Conservation (phyloP, 2,113 vertebrate species). For the Bufo bufo region DNA sequence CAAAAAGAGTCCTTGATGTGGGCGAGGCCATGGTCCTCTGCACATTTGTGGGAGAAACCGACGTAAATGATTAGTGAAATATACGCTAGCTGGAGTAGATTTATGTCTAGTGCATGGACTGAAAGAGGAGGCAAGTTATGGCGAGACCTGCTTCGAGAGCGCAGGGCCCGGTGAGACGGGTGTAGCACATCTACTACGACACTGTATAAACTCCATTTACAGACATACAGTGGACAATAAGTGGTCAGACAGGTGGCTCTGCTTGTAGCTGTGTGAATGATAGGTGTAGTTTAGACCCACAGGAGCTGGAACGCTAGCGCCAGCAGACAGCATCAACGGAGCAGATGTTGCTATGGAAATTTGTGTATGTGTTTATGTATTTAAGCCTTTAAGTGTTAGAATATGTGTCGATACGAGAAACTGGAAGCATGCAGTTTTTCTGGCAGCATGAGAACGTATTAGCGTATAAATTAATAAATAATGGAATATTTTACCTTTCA, state of each 20-base stretch:
- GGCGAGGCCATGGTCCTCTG: no score
- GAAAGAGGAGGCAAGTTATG: no score
- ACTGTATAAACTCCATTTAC: background rate
- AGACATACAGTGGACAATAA: no score
- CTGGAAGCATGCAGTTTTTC: constrained; percentile 52
- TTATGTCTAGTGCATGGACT: no score
- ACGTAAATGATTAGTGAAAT: no score
- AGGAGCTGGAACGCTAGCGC: constrained; percentile 53
- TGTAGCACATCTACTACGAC: background rate
- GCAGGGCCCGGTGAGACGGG: no score
- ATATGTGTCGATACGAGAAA: constrained; percentile 60
- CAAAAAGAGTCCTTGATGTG: no score
- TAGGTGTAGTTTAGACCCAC: constrained; percentile 3
- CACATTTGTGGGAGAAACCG: no score
- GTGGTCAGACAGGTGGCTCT: background rate
- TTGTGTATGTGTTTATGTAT: constrained; percentile 62
- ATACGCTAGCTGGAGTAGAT: no score
- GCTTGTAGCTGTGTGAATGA: background rate
- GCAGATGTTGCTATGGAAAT: constrained; percentile 71
- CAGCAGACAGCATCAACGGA: constrained; percentile 61
- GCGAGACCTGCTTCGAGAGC: no score
- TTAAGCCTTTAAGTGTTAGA: constrained; percentile 65
- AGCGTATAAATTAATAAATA: constrained; percentile 55
- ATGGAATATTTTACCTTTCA: constrained; percentile 52
- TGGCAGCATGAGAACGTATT: constrained; percentile 55